A percentile compares a stretch with the other conserved stretches of the same genome.
phyloP scores from a whole-genome alignment of 2,888 invertebrate genomes.

The Anorthoa munda region DNA sequence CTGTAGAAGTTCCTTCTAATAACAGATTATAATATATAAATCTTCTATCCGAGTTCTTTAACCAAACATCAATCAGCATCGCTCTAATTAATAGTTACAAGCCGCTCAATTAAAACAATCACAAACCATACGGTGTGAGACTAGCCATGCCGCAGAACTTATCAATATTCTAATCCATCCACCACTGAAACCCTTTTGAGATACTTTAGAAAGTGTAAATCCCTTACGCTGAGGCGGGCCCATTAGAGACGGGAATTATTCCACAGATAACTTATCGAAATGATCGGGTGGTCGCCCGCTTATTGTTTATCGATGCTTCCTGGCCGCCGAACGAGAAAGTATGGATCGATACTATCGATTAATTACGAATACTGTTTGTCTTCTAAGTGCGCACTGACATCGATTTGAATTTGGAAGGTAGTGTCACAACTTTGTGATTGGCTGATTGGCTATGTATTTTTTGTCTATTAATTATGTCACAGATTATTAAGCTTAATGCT shows the following conservation, averaged over 20 bases:
- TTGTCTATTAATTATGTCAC: slow-evolving; percentile 44
- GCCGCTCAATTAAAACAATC: background rate
- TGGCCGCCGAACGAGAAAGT: slow-evolving; percentile 79
- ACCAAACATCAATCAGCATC: background rate
- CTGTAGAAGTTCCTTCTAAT: no score
- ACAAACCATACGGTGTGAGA: slow-evolving; percentile 46
- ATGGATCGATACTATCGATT: slow-evolving; percentile 85
- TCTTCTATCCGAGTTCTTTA: rapidly evolving
- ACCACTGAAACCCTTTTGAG: slow-evolving; percentile 80
- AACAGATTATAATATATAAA: background rate
- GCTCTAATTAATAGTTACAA: background rate
- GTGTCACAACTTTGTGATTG: slow-evolving; percentile 63
- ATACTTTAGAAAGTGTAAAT: slow-evolving; percentile 90
- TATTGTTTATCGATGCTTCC: slow-evolving; percentile 89
- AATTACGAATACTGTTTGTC: slow-evolving; percentile 84
- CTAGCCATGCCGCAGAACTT: slow-evolving; percentile 67
- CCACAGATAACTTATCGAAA: slow-evolving; percentile 86
- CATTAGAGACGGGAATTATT: slow-evolving; percentile 88
- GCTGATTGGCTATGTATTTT: slow-evolving; percentile 42
- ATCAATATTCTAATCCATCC: slow-evolving; percentile 88
- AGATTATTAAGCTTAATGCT: slow-evolving; percentile 52
- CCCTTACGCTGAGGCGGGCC: slow-evolving; percentile 84
- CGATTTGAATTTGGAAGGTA: slow-evolving; percentile 72
- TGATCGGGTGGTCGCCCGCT: slow-evolving; percentile 85
- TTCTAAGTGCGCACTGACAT: slow-evolving; percentile 85